Base-by-base conservation (phyloP, 2,113 vertebrate genomes). In the Rattus rattus region DNA sequence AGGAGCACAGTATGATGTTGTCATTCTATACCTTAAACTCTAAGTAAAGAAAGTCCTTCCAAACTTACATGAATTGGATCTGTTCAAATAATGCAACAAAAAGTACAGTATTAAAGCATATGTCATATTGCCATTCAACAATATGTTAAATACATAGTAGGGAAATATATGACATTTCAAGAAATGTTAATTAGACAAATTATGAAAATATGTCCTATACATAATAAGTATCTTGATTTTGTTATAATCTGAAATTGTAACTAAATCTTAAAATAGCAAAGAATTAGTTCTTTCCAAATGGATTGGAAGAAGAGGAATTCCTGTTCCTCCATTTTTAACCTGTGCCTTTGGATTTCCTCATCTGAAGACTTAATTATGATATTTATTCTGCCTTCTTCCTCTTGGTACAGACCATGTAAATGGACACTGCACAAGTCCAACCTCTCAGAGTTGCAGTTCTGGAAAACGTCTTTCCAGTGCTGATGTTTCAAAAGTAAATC, bases 341-440 rank as follows among this genome's bases (percentile, higher is more conserved):
- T 88, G 90, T 7, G 63, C 47, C 79, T 72, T 81, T 70, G 22
- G 47, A 88, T 94, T 96, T 49, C 75, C 88, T 97, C 88, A 88
- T 80, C 56, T 94, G 94, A 95, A 90, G 69, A 95, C 70, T 95
- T 84, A 96, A 94, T 94, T 94, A 76, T 97, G 54, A 83, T 95
- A 91, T 67, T 94, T 4, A 92, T 88, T 11, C 47, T 91, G 86
- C 87, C 88, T 90, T 96, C 96, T 90, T 93, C 7, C 97, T 99
- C 96, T 93, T 99, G 98, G 99, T 99, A 97, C 99, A 99, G 99
- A 99, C 99, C 99, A 99, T 95, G 99, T 99, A 97, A 99, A 99
- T 97, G 99, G 99, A 98, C 99, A 99, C 98, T 99, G 99, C 98
- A 99, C 99, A 96, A 99, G 99, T 96, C 99, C 99, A 96, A 99